Evolutionary conservation across 2,888 invertebrate genomes (phyloP), one percentile per base, ranked within the genome.

Genomic region (Heliconius cydno): DNA sequence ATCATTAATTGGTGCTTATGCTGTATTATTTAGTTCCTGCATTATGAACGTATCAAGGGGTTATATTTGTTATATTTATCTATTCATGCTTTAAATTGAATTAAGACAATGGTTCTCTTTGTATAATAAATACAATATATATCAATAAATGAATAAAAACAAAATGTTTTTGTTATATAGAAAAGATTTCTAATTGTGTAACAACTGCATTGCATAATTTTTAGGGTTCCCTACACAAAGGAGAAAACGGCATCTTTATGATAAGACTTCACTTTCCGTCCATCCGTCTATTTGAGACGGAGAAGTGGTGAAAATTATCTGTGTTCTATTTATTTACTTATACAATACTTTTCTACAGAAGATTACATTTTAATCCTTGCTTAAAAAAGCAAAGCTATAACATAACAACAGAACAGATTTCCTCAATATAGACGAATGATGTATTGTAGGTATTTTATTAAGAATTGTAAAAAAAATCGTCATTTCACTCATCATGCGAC

Each of bases 1-100:
- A 57, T 72, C 52, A 73, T 60, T n/a, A 34, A 73, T 73, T 57
- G 57, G n/a, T 57, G 15, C 72, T 72, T 34, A 73, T 60, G 57
- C 30, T 57, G 34, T 60, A 73, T 73, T 73, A 57, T 57, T n/a
- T 57, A 57, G 68, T 25, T 19, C 66, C 30, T 34, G 41, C 68
- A 70, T 13, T 13, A 70, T 70, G 68, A 70, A 41, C 25, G 41
- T 15, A 41, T 70, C 25, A 41, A 41, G 41, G 15, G 41, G 7
- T 7, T 41, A 68, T 38, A 38, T 38, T 38, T 41, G 12, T 70
- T n/a, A 41, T 41, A 70, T 25, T 41, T 70, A n/a, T 41, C n/a
- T 70, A 70, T 70, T 25, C 15, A n/a, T n/a, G 41, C 41, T 70
- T 67, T 15, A 0, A 68, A 41, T 68, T 68, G 68, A 41, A 70